Conservation (phyloP, 2,113 vertebrate species). For the Erpornis zantholeuca region DNA sequence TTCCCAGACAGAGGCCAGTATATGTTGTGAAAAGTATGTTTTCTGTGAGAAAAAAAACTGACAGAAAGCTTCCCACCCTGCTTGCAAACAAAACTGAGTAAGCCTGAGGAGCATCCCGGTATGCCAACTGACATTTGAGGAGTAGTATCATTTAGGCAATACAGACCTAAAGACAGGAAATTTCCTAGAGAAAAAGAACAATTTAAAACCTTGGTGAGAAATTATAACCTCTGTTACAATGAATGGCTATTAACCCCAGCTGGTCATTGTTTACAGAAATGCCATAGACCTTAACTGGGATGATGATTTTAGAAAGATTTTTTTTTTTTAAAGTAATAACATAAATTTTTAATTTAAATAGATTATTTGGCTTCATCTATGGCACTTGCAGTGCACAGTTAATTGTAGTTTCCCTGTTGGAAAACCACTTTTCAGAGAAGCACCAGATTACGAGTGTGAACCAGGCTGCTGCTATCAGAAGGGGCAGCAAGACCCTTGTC, state of each 20-base stretch:
- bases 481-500: background rate
- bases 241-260: background rate
- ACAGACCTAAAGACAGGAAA: background rate
- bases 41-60: slow-evolving; percentile 1
- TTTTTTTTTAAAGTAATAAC: background rate
- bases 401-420: background rate
- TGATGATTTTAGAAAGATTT: background rate
- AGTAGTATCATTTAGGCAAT: background rate
- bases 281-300: background rate
- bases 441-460: background rate
- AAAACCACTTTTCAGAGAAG: background rate
- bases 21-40: background rate
- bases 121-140: background rate
- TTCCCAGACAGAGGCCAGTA: background rate
- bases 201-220: background rate
- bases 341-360: background rate
- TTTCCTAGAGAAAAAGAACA: background rate
- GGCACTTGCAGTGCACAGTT: background rate
- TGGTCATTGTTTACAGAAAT: background rate
- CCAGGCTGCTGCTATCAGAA: background rate
- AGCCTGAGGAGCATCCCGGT: background rate
- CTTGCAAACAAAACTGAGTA: background rate
- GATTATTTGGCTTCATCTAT: background rate
- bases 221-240: background rate
- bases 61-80: background rate